A percentile compares a stretch with the other conserved stretches of the same genome.
Conservation (phyloP, 2,113 vertebrate genomes). For the Myotis davidii region DNA sequence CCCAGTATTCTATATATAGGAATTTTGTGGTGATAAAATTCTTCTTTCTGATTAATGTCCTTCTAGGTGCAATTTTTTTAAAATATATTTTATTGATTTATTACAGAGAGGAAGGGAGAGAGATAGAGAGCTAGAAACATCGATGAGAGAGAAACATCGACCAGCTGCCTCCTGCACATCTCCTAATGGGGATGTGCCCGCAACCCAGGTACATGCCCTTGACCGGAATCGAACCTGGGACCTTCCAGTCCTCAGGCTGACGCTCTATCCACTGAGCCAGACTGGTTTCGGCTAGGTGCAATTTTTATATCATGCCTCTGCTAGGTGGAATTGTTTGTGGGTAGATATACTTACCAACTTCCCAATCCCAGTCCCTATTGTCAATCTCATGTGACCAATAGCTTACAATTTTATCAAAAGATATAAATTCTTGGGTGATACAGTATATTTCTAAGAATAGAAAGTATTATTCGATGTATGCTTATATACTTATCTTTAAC, state of each 20-base stretch:
- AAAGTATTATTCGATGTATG: neutral
- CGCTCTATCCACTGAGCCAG: no score
- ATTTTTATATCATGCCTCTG: neutral
- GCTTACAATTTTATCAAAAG: neutral
- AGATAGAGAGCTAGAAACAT: no score
- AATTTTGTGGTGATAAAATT: neutral
- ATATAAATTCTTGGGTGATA: neutral
- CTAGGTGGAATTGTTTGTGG: neutral
- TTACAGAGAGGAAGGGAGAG: no score
- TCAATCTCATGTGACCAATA: neutral
- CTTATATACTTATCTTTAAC: slow-evolving; percentile 24
- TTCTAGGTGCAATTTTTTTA: neutral
- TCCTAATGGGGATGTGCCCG: no score
- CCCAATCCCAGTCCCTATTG: neutral
- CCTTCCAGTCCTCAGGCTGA: no score
- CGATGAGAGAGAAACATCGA: no score
- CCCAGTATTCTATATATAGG: neutral
- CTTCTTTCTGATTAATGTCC: neutral
- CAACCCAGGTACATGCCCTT: no score
- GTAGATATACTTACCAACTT: neutral
- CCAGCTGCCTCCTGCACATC: no score
- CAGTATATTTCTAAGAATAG: neutral
- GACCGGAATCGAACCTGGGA: no score
- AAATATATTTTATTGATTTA: no score
- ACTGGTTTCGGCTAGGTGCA: no score